phyloP scores from a whole-genome alignment of 1,140 invertebrate genomes.

The Metaphire vulgaris region DNA sequence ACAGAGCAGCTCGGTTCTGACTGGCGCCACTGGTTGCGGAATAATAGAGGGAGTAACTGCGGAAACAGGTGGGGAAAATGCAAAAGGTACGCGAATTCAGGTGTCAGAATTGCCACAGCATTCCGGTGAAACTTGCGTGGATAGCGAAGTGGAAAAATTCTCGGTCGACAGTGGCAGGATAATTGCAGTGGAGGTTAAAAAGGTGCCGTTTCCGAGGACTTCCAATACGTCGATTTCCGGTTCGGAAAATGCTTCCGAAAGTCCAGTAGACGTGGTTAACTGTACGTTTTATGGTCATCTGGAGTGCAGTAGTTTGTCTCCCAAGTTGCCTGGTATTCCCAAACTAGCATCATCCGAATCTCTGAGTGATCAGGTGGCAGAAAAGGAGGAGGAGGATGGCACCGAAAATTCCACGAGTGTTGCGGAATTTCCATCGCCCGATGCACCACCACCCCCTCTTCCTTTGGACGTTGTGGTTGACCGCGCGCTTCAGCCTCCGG shows the following conservation, averaged over 20 bases:
- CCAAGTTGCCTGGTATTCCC: not conserved
- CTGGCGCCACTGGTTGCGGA: not conserved
- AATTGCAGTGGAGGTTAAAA: not conserved
- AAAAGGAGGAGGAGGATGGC: not conserved
- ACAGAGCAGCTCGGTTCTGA: not conserved
- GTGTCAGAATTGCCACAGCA: too few relatives aligned
- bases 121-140: too few relatives aligned
- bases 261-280: too few relatives aligned
- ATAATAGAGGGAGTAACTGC: too few relatives aligned
- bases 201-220: not conserved
- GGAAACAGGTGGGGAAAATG: too few relatives aligned
- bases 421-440: not conserved
- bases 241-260: too few relatives aligned
- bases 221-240: not conserved
- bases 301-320: not conserved
- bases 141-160: not conserved
- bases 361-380: not conserved
- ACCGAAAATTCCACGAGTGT: not conserved
- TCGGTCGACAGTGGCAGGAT: not conserved
- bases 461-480: not conserved
- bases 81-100: too few relatives aligned
- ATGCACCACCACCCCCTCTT: not conserved
- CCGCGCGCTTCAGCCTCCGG: not conserved
- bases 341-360: not conserved
- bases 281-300: not conserved